Evolutionary conservation across 1,140 invertebrate genomes (phyloP), one percentile per base, ranked within the genome.

Genomic region (fruit fly (Drosophila melanogaster)): DNA sequence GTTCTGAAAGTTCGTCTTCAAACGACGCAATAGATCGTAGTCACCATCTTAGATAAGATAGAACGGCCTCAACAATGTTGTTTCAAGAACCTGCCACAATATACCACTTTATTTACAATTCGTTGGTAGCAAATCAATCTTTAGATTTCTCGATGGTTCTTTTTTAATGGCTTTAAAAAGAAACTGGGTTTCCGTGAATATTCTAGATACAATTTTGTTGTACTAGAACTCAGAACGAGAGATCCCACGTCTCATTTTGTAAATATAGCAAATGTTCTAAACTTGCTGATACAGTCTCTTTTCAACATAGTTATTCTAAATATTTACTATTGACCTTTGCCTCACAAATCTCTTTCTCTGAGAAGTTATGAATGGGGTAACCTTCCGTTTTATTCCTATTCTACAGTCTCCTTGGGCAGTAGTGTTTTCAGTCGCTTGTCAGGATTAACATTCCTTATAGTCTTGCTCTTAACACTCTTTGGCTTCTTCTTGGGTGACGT

Each of bases 391-490:
- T 12, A 4, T 10, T 75, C 12, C 30, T 69, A 47, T 26, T 74
- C 51, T 30, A 67, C 5, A 12, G 60, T 40, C 11, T 67, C 61
- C 30, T 89, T 89, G 10, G 84, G 84, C 7, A 89, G 33, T 22
- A 89, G 35, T 0, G 55, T 69, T 64, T 77, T 90, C 5, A 80
- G 38, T 2, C 80, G 85, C 37, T 80, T 89, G 5, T 69, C 79
- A 15, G 46, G 4, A 44, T 70, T 65, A 11, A 7, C n/a, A 51
- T 54, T 30, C 7, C n/a, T 47, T 33, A 19, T 47, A 12, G 43
- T 17, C 12, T 46, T 49, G 10, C 15, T 46, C 11, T 35, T 65
- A 7, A 15, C 4, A 8, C 41, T 17, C 12, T 43, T 66, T 1
- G n/a, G n/a, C 50, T 78, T 71, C 15, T 43, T 53, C 33, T 43